phyloP scores from a whole-genome alignment of 2,113 vertebrate species.

The Hassar affinis region DNA sequence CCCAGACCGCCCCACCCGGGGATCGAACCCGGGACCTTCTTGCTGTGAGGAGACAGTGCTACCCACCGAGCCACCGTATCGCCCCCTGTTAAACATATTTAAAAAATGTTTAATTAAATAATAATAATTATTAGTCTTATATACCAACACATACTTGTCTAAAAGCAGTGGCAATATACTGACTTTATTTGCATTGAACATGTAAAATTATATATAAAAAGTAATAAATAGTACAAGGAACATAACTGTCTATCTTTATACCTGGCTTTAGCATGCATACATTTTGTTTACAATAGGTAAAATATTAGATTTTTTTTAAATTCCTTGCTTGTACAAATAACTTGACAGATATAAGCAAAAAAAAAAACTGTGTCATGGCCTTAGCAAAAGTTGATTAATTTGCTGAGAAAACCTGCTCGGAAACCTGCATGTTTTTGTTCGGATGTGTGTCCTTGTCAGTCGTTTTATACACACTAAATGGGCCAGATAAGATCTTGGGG shows the following conservation, averaged over 20 bases:
- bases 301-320: not conserved
- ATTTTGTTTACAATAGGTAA: not conserved
- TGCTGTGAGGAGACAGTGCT: too few relatives aligned
- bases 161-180: too few relatives aligned
- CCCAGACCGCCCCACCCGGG: too few relatives aligned
- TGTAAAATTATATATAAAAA: too few relatives aligned
- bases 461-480: not conserved
- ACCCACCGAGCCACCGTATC: too few relatives aligned
- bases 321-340: not conserved
- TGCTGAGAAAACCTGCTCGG: too few relatives aligned
- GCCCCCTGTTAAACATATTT: too few relatives aligned
- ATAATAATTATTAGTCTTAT: too few relatives aligned
- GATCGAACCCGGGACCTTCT: too few relatives aligned
- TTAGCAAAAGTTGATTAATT: not conserved
- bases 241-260: not conserved
- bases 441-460: not conserved
- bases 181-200: not conserved
- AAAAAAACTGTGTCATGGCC: not conserved
- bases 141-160: too few relatives aligned
- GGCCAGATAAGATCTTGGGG: not conserved
- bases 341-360: not conserved
- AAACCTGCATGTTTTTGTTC: not conserved
- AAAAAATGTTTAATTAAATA: too few relatives aligned
- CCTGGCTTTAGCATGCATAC: too few relatives aligned
- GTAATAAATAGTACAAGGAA: not conserved